Evolutionary conservation across 2,113 vertebrate species (phyloP).

Genomic region (Hippocampus comes): DNA sequence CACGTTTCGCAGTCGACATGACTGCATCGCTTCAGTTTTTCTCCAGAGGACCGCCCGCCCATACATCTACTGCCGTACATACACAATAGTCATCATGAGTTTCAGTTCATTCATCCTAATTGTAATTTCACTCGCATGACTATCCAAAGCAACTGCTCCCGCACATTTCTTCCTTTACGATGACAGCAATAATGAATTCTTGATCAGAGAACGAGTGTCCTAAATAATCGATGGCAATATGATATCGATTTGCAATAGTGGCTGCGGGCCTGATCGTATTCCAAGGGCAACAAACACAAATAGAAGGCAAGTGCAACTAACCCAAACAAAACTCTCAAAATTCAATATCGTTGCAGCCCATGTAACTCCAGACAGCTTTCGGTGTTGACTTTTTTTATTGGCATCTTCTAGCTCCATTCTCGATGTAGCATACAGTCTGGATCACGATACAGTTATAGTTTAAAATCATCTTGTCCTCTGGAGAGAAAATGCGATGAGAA

Average conservation of each 20-base stretch:
- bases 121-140: background rate
- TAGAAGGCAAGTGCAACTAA: background rate
- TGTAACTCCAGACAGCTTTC: background rate
- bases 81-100: background rate
- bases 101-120: background rate
- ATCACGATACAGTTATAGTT: background rate
- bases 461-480: constrained; percentile 35
- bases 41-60: constrained; percentile 41
- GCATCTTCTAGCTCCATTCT: background rate
- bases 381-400: background rate
- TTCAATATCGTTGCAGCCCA: background rate
- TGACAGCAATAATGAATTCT: background rate
- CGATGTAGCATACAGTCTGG: background rate
- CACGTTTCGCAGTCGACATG: constrained; percentile 22
- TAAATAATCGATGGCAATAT: background rate
- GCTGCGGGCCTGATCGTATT: background rate
- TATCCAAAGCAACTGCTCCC: background rate
- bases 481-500: constrained; percentile 46
- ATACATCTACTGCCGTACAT: background rate
- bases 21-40: constrained; percentile 26
- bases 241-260: background rate
- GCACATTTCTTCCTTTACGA: background rate
- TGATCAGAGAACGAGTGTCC: background rate
- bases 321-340: background rate
- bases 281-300: background rate